These are phyloP conservation scores for Aix galericulata DNA, from an alignment of 2,113 vertebrate genomes.

Conservation along the genomic window DNA sequence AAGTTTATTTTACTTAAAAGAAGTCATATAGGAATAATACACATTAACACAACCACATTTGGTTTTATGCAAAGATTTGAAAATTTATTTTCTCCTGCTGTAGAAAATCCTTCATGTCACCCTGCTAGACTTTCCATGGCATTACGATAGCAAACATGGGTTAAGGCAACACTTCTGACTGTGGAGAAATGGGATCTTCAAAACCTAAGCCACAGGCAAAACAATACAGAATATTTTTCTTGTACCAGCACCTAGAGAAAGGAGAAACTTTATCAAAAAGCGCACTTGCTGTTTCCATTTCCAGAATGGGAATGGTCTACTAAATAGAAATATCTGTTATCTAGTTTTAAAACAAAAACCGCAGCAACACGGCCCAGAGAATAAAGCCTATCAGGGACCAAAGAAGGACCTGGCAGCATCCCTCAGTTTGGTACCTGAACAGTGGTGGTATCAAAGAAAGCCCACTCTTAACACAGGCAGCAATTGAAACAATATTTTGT, in stretches of 20 bases:
- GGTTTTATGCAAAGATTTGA: background rate
- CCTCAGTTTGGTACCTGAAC: background rate
- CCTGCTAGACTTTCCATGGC: background rate
- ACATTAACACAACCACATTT: background rate
- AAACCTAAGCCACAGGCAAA: background rate
- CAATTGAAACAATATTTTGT: background rate
- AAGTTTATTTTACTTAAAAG: background rate
- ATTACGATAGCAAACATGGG: background rate
- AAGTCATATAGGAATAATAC: background rate
- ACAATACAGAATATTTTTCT: background rate
- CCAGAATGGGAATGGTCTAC: background rate
- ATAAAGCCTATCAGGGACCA: accelerated
- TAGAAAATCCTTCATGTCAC: background rate
- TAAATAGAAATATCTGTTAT: background rate
- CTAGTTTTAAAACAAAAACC: background rate
- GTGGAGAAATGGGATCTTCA: background rate
- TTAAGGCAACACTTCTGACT: background rate
- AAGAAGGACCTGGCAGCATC: background rate
- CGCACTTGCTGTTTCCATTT: background rate
- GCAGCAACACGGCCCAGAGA: background rate
- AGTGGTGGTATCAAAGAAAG: background rate
- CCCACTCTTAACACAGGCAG: accelerated
- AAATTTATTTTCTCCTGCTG: background rate
- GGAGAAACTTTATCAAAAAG: background rate
- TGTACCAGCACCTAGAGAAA: background rate